Evolutionary conservation across 1,140 invertebrate genomes (phyloP).

Genomic region (Drosophila triauraria): DNA sequence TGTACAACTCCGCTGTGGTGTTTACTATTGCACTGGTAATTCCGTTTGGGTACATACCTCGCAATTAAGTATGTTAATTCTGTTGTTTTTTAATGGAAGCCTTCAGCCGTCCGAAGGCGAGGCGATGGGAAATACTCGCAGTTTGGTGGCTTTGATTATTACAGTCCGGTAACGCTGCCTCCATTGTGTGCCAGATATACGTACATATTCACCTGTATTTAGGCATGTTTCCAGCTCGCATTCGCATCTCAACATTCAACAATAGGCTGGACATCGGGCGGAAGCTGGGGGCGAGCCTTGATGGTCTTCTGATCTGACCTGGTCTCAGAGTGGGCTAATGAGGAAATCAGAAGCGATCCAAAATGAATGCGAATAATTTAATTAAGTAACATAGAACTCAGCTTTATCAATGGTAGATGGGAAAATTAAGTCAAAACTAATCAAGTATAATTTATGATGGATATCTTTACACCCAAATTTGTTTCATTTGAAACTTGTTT

Average conservation of each 20-base stretch:
- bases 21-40: constrained; percentile 57
- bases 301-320: constrained; percentile 4
- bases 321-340: not conserved
- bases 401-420: too few species aligned
- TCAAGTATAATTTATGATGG: too few species aligned
- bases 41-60: constrained; percentile 46
- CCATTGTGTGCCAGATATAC: constrained; percentile 22
- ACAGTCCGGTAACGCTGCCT: constrained; percentile 14
- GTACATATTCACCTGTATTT: not conserved
- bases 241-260: constrained; percentile 9
- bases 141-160: constrained; percentile 26
- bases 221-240: not conserved
- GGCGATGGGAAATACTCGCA: constrained; percentile 57
- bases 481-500: too few species aligned
- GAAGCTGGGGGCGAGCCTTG: not conserved
- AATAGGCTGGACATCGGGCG: not conserved
- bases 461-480: too few species aligned
- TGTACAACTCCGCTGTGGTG: constrained; percentile 6
- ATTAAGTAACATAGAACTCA: too few species aligned
- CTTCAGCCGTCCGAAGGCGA: constrained; percentile 63
- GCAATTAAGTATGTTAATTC: constrained; percentile 75
- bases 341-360: too few species aligned
- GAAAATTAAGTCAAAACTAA: too few species aligned
- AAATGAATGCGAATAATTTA: too few species aligned
- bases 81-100: constrained; percentile 61